These are phyloP conservation scores for Heterodera schachtii DNA, from an alignment of 1,140 invertebrate genomes.

Conservation along the genomic window DNA sequence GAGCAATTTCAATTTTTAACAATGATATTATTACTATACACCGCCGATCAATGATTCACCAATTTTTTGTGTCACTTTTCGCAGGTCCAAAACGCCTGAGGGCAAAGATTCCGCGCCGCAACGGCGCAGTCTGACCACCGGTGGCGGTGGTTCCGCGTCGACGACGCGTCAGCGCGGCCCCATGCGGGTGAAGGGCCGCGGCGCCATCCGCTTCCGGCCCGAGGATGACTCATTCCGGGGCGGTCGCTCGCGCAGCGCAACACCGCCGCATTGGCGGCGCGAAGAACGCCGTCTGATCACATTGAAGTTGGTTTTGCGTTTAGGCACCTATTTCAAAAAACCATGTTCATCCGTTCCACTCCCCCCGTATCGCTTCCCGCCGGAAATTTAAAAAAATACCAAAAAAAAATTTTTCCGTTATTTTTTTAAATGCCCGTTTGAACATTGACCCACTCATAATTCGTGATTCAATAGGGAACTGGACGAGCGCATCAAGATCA, in stretches of 20 bases:
- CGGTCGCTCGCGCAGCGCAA: slow-evolving; percentile 33
- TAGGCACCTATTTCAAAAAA: too few relatives aligned
- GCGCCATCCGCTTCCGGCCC: slow-evolving; percentile 34
- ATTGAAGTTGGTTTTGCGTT: neutral
- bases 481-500: slow-evolving; percentile 20
- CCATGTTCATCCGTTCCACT: too few relatives aligned
- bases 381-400: too few relatives aligned
- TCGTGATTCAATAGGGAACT: neutral
- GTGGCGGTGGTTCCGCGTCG: neutral
- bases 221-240: slow-evolving; percentile 9
- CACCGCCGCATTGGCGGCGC: slow-evolving; percentile 45
- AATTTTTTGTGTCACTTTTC: neutral
- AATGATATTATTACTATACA: too few relatives aligned
- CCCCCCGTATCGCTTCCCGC: too few relatives aligned
- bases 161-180: neutral
- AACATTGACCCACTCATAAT: too few relatives aligned
- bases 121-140: neutral
- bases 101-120: slow-evolving; percentile 4
- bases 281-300: slow-evolving; percentile 35
- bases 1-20: too few relatives aligned
- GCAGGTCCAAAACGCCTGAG: slow-evolving; percentile 20
- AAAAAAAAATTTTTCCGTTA: too few relatives aligned
- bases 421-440: neutral
- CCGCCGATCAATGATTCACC: too few relatives aligned
- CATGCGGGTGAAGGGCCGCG: slow-evolving; percentile 36